phyloP scores from a whole-genome alignment of 2,888 invertebrate genomes.

The Ormyrus rosae region DNA sequence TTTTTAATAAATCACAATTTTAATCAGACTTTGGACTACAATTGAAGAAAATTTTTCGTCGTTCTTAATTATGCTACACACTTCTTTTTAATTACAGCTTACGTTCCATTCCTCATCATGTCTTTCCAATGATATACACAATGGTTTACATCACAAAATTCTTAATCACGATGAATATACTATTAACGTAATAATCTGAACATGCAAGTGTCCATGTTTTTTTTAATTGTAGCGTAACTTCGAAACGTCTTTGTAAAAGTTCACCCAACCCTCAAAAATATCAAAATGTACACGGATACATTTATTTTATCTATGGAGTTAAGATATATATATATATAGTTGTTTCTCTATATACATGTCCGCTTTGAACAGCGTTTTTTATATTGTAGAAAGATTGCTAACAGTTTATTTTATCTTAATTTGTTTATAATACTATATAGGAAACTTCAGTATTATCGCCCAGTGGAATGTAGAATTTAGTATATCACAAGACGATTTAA shows the following conservation, averaged over 20 bases:
- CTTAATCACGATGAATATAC: no score
- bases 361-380: neutral
- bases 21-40: no score
- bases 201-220: no score
- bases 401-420: neutral
- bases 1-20: no score
- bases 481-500: neutral
- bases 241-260: neutral
- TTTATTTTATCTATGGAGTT: neutral
- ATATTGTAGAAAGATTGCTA: constrained; percentile 16
- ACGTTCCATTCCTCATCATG: no score
- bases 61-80: no score
- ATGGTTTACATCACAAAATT: no score
- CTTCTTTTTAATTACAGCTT: no score
- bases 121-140: no score
- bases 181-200: no score
- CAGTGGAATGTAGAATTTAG: neutral
- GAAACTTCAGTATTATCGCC: neutral
- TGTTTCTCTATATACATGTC: constrained; percentile 12
- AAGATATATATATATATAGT: neutral
- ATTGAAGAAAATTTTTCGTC: no score
- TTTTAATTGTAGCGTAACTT: neutral
- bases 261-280: neutral
- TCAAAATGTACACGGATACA: neutral
- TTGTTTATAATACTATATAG: neutral